These are phyloP conservation scores for Syngnathus rostellatus DNA, from an alignment of 2,797 vertebrate species.

Conservation along the genomic window DNA sequence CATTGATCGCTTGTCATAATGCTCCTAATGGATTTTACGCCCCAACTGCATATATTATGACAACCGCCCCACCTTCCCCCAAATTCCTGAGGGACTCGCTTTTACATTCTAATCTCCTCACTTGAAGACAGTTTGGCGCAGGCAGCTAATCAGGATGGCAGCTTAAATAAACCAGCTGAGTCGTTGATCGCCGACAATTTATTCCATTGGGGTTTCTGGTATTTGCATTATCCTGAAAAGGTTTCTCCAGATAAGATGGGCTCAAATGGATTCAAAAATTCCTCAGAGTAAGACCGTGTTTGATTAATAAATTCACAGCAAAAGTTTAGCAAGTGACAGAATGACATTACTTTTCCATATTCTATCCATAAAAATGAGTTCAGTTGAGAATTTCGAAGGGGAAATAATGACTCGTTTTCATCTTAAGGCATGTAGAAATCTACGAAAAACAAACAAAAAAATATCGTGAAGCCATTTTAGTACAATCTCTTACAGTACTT, in stretches of 20 bases:
- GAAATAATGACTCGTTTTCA: no score
- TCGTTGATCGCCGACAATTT: slow-evolving; percentile 11
- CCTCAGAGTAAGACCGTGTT: slow-evolving; percentile 17
- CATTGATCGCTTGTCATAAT: slow-evolving; percentile 60
- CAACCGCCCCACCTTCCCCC: slow-evolving; percentile 7
- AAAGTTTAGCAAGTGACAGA: neutral
- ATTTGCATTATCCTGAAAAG: neutral
- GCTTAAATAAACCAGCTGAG: slow-evolving; percentile 4
- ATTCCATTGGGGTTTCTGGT: slow-evolving; percentile 34
- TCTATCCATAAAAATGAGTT: no score
- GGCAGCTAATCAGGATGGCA: slow-evolving; percentile 30
- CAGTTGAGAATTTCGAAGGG: no score
- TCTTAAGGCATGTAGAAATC: no score
- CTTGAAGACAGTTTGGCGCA: slow-evolving; percentile 33
- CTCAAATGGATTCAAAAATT: slow-evolving; percentile 28
- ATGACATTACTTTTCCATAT: neutral
- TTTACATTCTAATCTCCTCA: slow-evolving; percentile 52
- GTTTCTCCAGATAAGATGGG: slow-evolving; percentile 25
- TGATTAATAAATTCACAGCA: no score
- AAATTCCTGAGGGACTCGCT: slow-evolving; percentile 36
- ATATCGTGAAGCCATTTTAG: no score
- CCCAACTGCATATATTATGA: slow-evolving; percentile 38
- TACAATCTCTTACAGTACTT: neutral
- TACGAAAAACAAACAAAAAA: no score
- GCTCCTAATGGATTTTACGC: slow-evolving; percentile 40